Evolutionary conservation across 2,888 invertebrate genomes (phyloP).

Genomic region (Tetrapedia diversipes): DNA sequence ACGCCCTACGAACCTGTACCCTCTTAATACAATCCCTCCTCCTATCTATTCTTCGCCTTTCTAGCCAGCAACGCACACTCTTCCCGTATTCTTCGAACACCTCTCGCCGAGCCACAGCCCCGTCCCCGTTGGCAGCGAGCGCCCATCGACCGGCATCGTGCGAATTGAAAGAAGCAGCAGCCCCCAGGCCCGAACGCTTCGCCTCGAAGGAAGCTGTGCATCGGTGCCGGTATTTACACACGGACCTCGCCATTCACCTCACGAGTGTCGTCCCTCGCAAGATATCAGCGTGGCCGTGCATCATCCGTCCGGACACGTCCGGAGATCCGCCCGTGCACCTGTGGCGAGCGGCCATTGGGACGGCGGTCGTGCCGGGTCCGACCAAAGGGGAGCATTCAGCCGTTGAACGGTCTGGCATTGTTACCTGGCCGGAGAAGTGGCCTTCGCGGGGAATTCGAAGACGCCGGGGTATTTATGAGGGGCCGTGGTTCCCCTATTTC

Average conservation of each 20-base stretch:
- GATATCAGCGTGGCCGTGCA: conserved; percentile 41
- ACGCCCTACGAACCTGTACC: too few species aligned
- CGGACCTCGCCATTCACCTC: not conserved
- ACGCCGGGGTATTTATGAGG: conserved; percentile 64
- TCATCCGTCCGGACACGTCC: conserved; percentile 41
- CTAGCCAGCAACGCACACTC: too few species aligned
- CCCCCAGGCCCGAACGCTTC: not conserved
- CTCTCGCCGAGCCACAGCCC: not conserved
- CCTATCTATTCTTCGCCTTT: too few species aligned
- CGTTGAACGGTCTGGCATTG: conserved; percentile 73
- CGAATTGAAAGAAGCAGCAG: conserved; percentile 24
- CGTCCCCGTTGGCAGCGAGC: not conserved
- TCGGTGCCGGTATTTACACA: conserved; percentile 24
- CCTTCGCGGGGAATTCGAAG: conserved; percentile 58
- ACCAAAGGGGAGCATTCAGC: conserved; percentile 61
- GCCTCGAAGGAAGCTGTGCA: not conserved
- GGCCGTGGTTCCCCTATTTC: conserved; percentile 37
- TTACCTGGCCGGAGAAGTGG: conserved; percentile 66
- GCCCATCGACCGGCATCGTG: not conserved
- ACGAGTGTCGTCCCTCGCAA: not conserved
- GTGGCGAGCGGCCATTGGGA: conserved; percentile 40
- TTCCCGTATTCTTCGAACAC: not conserved
- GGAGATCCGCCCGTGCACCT: conserved; percentile 42
- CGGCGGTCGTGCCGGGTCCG: not conserved
- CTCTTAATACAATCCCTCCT: too few species aligned